Conservation (phyloP, 2,797 vertebrate species). For the Tenualosa ilisha region DNA sequence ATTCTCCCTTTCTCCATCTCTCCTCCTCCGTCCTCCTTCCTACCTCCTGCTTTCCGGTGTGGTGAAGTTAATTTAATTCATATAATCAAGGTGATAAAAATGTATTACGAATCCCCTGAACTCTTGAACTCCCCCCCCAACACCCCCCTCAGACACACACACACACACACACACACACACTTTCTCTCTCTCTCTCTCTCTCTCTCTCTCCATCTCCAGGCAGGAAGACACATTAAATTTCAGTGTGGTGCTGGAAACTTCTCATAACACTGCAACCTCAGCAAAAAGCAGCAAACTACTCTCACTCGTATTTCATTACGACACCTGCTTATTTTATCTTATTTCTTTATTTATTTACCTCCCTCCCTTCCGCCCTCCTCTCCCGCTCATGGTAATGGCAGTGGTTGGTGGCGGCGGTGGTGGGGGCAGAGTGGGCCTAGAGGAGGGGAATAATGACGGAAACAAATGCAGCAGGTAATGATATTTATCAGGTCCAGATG, state of each 20-base stretch:
- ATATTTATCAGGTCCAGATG: conserved; percentile 52
- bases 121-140: conserved; percentile 55
- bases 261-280: conserved; percentile 51
- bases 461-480: conserved; percentile 54
- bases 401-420: background rate
- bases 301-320: conserved; percentile 40
- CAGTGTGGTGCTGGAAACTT: conserved; percentile 35
- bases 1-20: conserved; percentile 22
- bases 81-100: conserved; percentile 65
- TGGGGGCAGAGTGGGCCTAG: background rate
- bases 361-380: background rate
- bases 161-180: conserved; percentile 44
- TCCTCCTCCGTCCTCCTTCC: conserved; percentile 6
- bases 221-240: conserved; percentile 54
- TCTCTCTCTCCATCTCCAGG: background rate
- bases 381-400: background rate
- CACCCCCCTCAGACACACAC: background rate
- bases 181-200: background rate
- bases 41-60: background rate
- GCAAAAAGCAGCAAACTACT: conserved; percentile 38
- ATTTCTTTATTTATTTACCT: conserved; percentile 30
- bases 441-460: conserved; percentile 46
- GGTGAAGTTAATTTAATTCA: conserved; percentile 57
- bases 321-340: conserved; percentile 24
- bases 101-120: conserved; percentile 60